A percentile compares a stretch with the other conserved stretches of the same genome.
phyloP scores from a whole-genome alignment of 2,113 vertebrate species.

The Macaca fascicularis region T2T-MFA8v1.1 NC_088388.1:79092001-79092500 shows the following conservation, averaged over 20 bases:
- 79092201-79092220: background rate
- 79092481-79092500: conserved; percentile 15
- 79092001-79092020: background rate
- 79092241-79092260: background rate
- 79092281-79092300: background rate
- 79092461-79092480: background rate
- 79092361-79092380: background rate
- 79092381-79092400: background rate
- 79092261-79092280: background rate
- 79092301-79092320: background rate
- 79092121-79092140: background rate
- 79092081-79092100: background rate
- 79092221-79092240: background rate
- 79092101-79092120: background rate
- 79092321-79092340: background rate
- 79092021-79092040: background rate
- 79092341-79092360: background rate
- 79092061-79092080: background rate
- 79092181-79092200: background rate
- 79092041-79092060: background rate
- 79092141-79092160: background rate
- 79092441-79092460: background rate
- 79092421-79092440: conserved; percentile 21
- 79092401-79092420: background rate
- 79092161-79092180: background rate